These are phyloP conservation scores for Riptortus pedestris DNA, from an alignment of 1,140 invertebrate species.

Conservation along the genomic window DNA sequence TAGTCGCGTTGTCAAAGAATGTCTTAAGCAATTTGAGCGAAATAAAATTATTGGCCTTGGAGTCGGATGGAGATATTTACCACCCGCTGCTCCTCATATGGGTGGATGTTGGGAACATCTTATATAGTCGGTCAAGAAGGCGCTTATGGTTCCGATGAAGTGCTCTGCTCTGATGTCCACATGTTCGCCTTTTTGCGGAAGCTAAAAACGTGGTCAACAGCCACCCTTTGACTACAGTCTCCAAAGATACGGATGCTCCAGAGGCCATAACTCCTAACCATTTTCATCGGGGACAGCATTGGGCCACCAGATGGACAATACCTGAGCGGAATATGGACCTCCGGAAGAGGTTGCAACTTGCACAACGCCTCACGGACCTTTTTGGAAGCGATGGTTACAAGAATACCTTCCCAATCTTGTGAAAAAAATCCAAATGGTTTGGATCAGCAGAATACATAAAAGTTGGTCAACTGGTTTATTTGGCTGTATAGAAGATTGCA, in stretches of 20 bases:
- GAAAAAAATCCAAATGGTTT: too few relatives aligned
- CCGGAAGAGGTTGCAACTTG: background rate
- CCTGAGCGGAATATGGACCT: background rate
- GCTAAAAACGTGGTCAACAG: too few relatives aligned
- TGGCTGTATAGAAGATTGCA: too few relatives aligned
- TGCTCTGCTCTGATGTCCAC: background rate
- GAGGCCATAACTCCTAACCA: background rate
- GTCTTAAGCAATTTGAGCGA: background rate
- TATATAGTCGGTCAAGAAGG: background rate
- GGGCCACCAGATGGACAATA: background rate
- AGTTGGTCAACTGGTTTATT: too few relatives aligned
- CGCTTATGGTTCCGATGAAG: background rate
- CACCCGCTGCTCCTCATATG: background rate
- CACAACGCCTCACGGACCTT: too few relatives aligned
- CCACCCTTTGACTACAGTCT: background rate
- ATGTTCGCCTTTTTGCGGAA: too few relatives aligned
- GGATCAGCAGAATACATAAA: too few relatives aligned
- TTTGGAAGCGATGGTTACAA: too few relatives aligned
- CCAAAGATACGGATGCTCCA: background rate
- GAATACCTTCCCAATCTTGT: too few relatives aligned
- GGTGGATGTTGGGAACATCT: background rate
- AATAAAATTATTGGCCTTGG: background rate
- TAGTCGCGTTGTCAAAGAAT: background rate
- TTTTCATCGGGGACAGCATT: background rate
- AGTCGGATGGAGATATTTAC: background rate